Conservation (phyloP, 1,140 invertebrate species). For the Acromyrmex echinatior region DNA sequence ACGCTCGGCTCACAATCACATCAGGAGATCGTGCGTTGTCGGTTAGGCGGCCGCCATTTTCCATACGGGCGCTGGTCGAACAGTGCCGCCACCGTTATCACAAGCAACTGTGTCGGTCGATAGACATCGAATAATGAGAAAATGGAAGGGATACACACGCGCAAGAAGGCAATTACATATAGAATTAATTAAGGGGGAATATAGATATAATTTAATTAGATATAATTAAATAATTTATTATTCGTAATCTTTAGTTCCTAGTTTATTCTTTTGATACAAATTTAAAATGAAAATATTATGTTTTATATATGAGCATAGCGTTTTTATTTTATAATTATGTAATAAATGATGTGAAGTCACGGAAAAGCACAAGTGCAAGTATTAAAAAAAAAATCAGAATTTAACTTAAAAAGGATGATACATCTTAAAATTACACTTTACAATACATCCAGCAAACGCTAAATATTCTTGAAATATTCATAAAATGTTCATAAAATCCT, state of each 20-base stretch:
- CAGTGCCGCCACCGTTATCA: conserved; percentile 38
- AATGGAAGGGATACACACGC: conserved; percentile 72
- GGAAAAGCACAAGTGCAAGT: too few relatives aligned
- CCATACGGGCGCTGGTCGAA: conserved; percentile 75
- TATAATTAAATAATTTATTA: background rate
- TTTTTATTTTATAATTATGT: background rate
- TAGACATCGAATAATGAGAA: conserved; percentile 63
- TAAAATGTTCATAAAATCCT: too few relatives aligned
- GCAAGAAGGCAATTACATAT: conserved; percentile 23
- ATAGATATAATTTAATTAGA: background rate
- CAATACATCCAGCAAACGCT: too few relatives aligned
- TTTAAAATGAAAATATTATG: background rate
- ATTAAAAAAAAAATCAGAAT: too few relatives aligned
- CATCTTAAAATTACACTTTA: too few relatives aligned
- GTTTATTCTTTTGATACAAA: background rate
- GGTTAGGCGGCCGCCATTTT: conserved; percentile 79
- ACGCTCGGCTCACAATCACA: conserved; percentile 42
- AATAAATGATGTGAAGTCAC: too few relatives aligned
- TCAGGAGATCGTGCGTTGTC: conserved; percentile 56
- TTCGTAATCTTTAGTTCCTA: background rate
- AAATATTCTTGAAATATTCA: too few relatives aligned
- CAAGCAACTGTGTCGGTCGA: conserved; percentile 77
- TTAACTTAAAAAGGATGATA: too few relatives aligned
- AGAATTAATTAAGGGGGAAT: background rate
- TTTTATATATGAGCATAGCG: background rate